Base-by-base conservation (phyloP, 2,113 vertebrate genomes). In the Dromas ardeola region DNA sequence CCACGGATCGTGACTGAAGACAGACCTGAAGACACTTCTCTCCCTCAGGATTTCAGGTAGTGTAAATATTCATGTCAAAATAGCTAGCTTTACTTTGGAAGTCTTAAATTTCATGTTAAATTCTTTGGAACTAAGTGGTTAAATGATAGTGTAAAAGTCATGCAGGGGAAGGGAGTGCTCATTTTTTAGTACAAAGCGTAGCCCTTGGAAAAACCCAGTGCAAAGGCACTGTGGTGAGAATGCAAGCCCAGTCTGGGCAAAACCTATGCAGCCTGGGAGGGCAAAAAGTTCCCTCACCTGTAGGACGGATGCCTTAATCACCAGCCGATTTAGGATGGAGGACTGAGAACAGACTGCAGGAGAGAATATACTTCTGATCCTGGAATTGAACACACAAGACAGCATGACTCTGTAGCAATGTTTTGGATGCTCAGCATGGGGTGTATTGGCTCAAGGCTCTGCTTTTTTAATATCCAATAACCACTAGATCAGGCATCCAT, bases 41-140 rank as follows among this genome's bases (percentile, higher is more conserved):
- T 53, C 34, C 52, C 47, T 72, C 45, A 59, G 50, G 47, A 94
- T 86, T 93, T 89, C 82, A 96, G 95, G 96, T 95, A 97, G 21
- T 43, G 36, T 93, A 93, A 74, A 81, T 36, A 84, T 47, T 81
- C 0, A 1, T 73, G 53, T 18, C 21, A 69, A 93, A 81, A 86
- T 88, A 69, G 65, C 45, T 36, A 77, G 45, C 18, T 94, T 86
- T 78, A 36, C n/a, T 81, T 83, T 52, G 11, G 21, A 76, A 47
- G 15, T 36, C 50, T 91, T 83, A 47, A 72, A 92, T 61, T 9
- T 61, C 0, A 19, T 1, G 1, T 58, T 10, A 34, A 53, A 53
- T 58, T 74, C 5, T 62, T 45, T 50, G 42, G 42, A 88, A 81
- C 4, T 4, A 25, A 58, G 50, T 1, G 0, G 23, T 78, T 88